These are phyloP conservation scores for Platycercus adscitus DNA, from an alignment of 2,113 vertebrate genomes.

Conservation along the genomic window DNA sequence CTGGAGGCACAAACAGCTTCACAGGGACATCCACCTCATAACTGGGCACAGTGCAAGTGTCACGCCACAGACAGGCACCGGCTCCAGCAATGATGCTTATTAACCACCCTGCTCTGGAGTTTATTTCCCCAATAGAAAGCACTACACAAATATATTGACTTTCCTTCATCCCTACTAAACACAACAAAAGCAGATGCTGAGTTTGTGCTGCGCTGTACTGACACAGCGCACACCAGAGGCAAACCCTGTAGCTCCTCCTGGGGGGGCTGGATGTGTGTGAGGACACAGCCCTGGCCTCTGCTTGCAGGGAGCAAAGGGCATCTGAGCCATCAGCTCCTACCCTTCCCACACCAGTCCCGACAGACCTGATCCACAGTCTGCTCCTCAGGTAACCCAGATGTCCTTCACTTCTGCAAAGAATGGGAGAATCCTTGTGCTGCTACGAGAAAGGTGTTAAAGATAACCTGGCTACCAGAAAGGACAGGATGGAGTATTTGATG, in stretches of 20 bases:
- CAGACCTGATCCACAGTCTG: not conserved
- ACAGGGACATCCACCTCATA: not conserved
- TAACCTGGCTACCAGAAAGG: not conserved
- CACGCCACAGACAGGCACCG: rapidly evolving
- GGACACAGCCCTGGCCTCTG: not conserved
- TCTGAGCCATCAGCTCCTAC: not conserved
- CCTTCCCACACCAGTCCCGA: not conserved
- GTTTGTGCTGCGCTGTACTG: rapidly evolving
- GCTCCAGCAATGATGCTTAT: not conserved
- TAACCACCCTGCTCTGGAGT: not conserved
- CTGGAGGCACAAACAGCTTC: not conserved
- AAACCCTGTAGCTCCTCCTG: not conserved
- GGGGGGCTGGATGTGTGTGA: not conserved
- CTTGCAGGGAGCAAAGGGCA: too few species aligned
- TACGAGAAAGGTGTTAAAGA: not conserved
- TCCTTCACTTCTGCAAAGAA: not conserved
- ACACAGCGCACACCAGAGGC: rapidly evolving
- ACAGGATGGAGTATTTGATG: not conserved
- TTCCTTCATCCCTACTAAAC: not conserved
- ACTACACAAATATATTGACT: not conserved
- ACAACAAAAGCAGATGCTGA: rapidly evolving
- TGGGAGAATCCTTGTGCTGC: rapidly evolving
- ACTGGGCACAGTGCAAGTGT: not conserved
- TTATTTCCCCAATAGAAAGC: not conserved
- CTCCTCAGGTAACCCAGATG: not conserved